Evolutionary conservation across 2,888 invertebrate species (phyloP), one percentile per base, ranked within the genome.

Genomic region (Hydrotaea cyrtoneurina): DNA sequence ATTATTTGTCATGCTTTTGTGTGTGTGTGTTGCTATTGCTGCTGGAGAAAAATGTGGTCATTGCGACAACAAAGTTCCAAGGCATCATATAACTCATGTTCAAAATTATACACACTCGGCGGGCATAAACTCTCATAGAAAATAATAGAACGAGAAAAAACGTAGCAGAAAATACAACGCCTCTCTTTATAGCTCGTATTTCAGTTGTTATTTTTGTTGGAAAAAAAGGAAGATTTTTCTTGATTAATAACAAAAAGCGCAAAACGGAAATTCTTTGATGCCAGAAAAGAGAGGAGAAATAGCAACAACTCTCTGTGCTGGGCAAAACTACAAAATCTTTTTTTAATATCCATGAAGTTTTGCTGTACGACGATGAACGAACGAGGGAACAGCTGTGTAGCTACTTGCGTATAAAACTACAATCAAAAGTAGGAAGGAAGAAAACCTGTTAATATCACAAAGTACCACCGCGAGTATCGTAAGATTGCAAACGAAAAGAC

Each of bases 381-480:
- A 80, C 46, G 66, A 50, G 74, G 66, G 73, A 86, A 82, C 86
- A 87, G 80, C 82, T 86, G 83, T 81, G 81, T 83, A 87, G 84
- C 59, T 81, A 66, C 80, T 39, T 39, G 19, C 55, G 13, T 31
- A 66, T 73, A 83, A 86, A 81, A 83, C 87, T 82, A 86, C 86
- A 79, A 82, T 80, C 78, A 73, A 79, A 80, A 77, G 74, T 31
- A 55, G 69, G 21, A 76, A 79, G 77, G 77, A 43, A 80, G 86
- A 89, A 91, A 91, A 91, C 91, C 91, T 91, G 91, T 91, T 91
- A 88, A 88, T 87, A 91, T 91, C 89, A 89, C 90, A 91, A 90
- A 88, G 89, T 87, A 87, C 77, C 13, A 39, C n/a, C n/a, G 8
- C 77, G 23, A 43, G 11, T 78, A 81, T 84, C 66, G 80, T 62